A percentile compares a stretch with the other conserved stretches of the same genome.
Conservation (phyloP, 1,140 invertebrate genomes). For the Ylistrum balloti region DNA sequence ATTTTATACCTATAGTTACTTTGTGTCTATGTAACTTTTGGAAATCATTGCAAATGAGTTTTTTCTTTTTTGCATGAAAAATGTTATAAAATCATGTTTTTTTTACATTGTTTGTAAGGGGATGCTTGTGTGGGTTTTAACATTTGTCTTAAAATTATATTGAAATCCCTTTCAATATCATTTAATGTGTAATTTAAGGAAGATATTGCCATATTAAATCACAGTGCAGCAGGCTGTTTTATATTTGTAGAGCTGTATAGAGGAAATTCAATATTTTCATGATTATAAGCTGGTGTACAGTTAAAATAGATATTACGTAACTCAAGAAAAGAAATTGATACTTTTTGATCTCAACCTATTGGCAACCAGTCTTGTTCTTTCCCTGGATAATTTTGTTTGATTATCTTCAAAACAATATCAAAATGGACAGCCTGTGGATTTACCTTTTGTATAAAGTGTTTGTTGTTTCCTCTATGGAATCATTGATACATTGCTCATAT, state of each 20-base stretch:
- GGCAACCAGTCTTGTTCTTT: neutral
- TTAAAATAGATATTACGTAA: no score
- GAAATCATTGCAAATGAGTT: neutral
- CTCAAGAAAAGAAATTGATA: no score
- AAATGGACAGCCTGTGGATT: neutral
- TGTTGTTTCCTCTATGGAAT: no score
- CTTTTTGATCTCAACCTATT: no score
- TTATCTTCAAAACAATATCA: neutral
- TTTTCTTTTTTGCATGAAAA: neutral
- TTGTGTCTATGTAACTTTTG: neutral
- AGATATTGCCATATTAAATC: no score
- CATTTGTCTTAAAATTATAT: neutral
- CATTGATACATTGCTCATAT: neutral
- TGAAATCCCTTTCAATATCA: neutral
- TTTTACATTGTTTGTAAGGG: neutral
- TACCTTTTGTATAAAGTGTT: neutral
- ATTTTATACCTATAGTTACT: neutral
- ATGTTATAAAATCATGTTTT: neutral
- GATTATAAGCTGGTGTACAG: no score
- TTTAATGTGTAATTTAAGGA: no score
- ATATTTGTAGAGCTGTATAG: no score
- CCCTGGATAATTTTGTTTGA: neutral
- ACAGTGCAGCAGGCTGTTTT: no score
- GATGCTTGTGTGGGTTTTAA: neutral
- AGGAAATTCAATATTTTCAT: no score